Evolutionary conservation across 2,888 invertebrate species (phyloP).

Genomic region (Andrena dorsata): DNA sequence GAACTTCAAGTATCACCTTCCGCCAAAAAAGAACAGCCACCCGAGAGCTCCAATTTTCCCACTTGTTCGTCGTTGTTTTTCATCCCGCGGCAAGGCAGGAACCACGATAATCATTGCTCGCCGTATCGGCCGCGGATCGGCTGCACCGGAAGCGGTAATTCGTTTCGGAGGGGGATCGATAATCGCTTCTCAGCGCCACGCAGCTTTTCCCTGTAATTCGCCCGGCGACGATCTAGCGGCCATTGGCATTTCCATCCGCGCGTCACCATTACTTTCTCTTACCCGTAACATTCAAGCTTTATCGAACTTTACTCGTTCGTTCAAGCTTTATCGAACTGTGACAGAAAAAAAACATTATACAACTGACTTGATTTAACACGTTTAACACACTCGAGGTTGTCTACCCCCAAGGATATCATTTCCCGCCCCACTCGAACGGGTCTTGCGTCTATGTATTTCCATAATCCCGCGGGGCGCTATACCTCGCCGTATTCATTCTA

Average conservation of each 20-base stretch:
- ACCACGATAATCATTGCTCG: slow-evolving; percentile 34
- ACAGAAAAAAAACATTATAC: too few relatives aligned
- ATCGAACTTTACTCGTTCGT: too few relatives aligned
- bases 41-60: slow-evolving; percentile 28
- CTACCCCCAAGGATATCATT: too few relatives aligned
- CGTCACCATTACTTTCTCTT: slow-evolving; percentile 29
- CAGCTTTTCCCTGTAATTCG: slow-evolving; percentile 41
- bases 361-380: too few relatives aligned
- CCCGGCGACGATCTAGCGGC: slow-evolving; percentile 32
- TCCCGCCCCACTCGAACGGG: too few relatives aligned
- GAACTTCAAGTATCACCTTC: neutral
- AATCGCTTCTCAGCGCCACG: slow-evolving; percentile 24
- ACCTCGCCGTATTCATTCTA: too few relatives aligned
- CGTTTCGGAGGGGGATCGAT: slow-evolving; percentile 44
- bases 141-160: slow-evolving; percentile 39
- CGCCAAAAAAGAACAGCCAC: neutral
- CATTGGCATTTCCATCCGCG: slow-evolving; percentile 31
- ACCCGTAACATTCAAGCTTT: neutral
- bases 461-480: too few relatives aligned
- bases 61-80: neutral
- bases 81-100: slow-evolving; percentile 1
- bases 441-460: too few relatives aligned
- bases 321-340: too few relatives aligned
- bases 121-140: slow-evolving; percentile 31
- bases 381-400: too few relatives aligned